A percentile compares a stretch with the other conserved stretches of the same genome.
Evolutionary conservation across 2,113 vertebrate genomes (phyloP).

Genomic region (Pheucticus melanocephalus): DNA sequence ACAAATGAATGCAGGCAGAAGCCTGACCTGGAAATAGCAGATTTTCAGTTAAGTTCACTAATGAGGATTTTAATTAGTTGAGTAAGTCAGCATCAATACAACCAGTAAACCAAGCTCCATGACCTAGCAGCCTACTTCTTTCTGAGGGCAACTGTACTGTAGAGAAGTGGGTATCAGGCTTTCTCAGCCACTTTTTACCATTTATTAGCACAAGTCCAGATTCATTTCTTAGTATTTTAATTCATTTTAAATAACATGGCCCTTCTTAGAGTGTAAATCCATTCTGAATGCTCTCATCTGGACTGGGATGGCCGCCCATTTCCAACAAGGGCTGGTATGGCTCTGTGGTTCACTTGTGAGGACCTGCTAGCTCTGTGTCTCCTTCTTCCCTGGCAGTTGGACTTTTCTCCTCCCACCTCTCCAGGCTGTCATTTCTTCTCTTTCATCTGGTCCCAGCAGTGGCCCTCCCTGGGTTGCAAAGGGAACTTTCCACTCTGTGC

Average conservation of each 20-base stretch:
- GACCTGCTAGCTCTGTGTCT: background rate
- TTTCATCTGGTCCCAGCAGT: background rate
- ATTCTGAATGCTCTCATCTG: background rate
- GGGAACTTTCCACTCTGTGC: background rate
- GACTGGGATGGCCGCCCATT: background rate
- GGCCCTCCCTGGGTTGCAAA: background rate
- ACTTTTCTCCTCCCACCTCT: background rate
- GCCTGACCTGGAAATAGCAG: constrained; percentile 45
- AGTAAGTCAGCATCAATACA: background rate
- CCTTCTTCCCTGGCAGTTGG: background rate
- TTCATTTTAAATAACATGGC: background rate
- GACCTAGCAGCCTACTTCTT: constrained; percentile 55
- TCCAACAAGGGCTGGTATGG: background rate
- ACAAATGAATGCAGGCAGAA: background rate
- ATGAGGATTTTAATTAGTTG: constrained; percentile 67
- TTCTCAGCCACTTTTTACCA: background rate
- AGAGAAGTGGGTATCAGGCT: background rate
- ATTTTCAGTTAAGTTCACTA: constrained; percentile 45
- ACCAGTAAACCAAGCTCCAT: constrained; percentile 24
- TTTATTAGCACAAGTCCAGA: background rate
- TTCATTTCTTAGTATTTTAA: background rate
- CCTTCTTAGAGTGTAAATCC: background rate
- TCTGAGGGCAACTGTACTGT: background rate
- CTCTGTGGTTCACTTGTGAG: accelerated
- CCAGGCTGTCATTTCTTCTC: background rate